Base-by-base conservation (phyloP, 2,797 vertebrate species). In the Enteromius thamalakanensis region DNA sequence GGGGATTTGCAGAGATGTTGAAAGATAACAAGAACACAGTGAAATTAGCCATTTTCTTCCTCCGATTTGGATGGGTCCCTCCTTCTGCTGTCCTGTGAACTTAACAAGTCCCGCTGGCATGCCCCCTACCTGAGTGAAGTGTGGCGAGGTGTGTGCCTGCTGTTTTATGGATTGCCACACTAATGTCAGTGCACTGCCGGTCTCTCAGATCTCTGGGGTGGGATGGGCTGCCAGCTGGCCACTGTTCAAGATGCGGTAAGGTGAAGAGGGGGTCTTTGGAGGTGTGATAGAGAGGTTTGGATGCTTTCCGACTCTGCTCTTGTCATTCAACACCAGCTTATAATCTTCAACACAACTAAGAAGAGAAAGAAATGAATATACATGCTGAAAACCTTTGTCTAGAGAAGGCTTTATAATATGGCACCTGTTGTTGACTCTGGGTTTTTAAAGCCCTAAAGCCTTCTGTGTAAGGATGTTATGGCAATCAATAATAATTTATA, bases 11-110 rank as follows among this genome's bases (percentile, higher is more conserved):
- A 60, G 37, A 86, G 86, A 89, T 89, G 65, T 90, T 86, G 58
- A 87, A 86, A 87, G 80, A 87, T 85, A 85, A 89, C 77, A 88
- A 87, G 89, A 89, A 90, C 74, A 85, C 19, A 23, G 34, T 79
- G 72, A 87, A 90, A 88, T 87, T 76, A 88, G 87, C 60, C 64
- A 84, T 65, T 53, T 82, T 70, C 71, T 83, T 49, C 23, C 85
- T 88, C 83, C 34, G 70, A 76, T 90, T 88, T 82, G 70, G 51
- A 55, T 21, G 3, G 0, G 47, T 55, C 70, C 53, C 62, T n/a
- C 79, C 69, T 49, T 67, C 49, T 40, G 70, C 49, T 78, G 75
- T 79, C 85, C 45, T 78, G 62, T 77, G 71, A 82, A 53, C n/a
- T 84, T 62, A 88, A 89, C 79, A 71, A 60, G 65, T 87, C 23